phyloP scores from a whole-genome alignment of 1,140 invertebrate species.

The Nymphalis io region DNA sequence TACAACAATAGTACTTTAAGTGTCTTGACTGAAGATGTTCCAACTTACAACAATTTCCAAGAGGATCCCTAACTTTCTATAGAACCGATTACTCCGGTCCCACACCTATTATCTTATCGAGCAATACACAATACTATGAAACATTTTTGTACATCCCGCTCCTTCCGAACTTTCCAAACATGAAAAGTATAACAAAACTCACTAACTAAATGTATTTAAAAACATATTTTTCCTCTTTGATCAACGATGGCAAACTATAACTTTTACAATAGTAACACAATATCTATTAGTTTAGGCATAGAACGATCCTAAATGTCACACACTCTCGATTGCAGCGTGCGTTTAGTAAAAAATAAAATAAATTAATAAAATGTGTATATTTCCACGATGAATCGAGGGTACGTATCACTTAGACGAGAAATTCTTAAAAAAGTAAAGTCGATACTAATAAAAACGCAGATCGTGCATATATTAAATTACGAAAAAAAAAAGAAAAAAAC shows the following conservation, averaged over 20 bases:
- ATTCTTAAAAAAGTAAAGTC: constrained; percentile 54
- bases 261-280: constrained; percentile 76
- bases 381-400: constrained; percentile 52
- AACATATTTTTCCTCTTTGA: constrained; percentile 73
- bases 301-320: constrained; percentile 55
- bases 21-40: constrained; percentile 71
- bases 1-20: constrained; percentile 79
- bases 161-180: constrained; percentile 54
- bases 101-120: constrained; percentile 70
- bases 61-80: constrained; percentile 64
- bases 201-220: constrained; percentile 76
- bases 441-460: constrained; percentile 78
- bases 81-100: constrained; percentile 52
- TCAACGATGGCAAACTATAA: constrained; percentile 79
- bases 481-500: constrained; percentile 70
- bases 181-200: constrained; percentile 78
- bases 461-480: constrained; percentile 79
- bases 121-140: constrained; percentile 77
- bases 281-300: constrained; percentile 65
- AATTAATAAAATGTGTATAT: constrained; percentile 66
- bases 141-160: constrained; percentile 74
- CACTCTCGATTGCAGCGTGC: constrained; percentile 46
- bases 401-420: constrained; percentile 58
- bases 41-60: constrained; percentile 73
- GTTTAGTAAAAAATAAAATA: constrained; percentile 63